Evolutionary conservation across 2,113 vertebrate species (phyloP), one percentile per base, ranked within the genome.

Genomic region (Antidorcas marsupialis): DNA sequence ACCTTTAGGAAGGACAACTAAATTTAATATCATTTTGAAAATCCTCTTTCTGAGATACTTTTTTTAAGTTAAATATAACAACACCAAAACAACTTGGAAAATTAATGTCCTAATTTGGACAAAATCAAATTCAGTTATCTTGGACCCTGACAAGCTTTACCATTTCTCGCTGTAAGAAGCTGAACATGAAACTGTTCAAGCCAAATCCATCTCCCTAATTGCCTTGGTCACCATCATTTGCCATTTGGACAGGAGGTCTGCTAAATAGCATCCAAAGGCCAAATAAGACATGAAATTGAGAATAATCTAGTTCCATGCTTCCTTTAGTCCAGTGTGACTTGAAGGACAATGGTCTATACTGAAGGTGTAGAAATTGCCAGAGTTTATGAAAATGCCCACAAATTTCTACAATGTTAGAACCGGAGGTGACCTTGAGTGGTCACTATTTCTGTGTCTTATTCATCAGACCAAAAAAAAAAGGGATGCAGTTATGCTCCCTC

Each of bases 131-230:
- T 84, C 95, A 47, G 74, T 96, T 96, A 64, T 59, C 25, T 89
- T 89, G 64, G 62, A 60, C 85, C 84, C 91, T 90, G 39, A 64
- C 57, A 47, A 87, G 47, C 10, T 25, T 78, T 87, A 79, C 86
- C 86, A 33, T 74, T 74, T 84, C 71, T 87, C 62, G 4, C 87
- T 50, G 3, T 71, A n/a, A 74, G 64, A 87, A 82, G 74, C 60
- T 15, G 50, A 89, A 71, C 91, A 89, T 88, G 93, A 92, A 97
- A 78, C 64, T 15, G 30, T 55, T 84, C 27, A 28, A 87, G 95
- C 95, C 96, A 92, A 79, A 81, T 94, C 96, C 83, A 90, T 98
- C 96, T 97, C 67, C 89, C 36, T 93, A 91, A 97, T 97, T 96
- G 87, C 79, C 90, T 89, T 96, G 87, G 83, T 97, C 97, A 96